A percentile compares a stretch with the other conserved stretches of the same genome.
phyloP scores from a whole-genome alignment of 2,888 invertebrate species.

The Stegana nigrithorax region DNA sequence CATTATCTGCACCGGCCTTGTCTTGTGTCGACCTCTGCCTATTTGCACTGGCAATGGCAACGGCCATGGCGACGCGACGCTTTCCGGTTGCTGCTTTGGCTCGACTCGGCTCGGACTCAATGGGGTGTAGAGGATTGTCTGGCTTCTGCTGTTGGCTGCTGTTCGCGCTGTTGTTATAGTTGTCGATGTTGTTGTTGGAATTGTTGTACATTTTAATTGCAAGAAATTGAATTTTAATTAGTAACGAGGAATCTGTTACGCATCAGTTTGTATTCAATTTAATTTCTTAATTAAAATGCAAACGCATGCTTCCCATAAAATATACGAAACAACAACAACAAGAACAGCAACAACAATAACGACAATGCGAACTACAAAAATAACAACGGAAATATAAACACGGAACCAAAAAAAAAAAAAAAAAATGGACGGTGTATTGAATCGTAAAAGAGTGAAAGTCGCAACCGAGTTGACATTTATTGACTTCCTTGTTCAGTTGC shows the following conservation, averaged over 20 bases:
- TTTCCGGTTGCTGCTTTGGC: no score
- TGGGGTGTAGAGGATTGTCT: not conserved
- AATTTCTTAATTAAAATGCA: constrained; percentile 63
- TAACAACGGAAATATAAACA: not conserved
- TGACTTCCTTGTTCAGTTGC: not conserved
- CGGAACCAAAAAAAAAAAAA: not conserved
- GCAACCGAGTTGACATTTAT: constrained; percentile 8
- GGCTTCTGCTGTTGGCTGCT: not conserved
- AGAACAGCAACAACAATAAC: not conserved
- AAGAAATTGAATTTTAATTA: constrained; percentile 61
- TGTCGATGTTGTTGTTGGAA: not conserved
- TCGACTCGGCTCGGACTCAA: no score
- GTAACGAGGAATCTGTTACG: constrained; percentile 61
- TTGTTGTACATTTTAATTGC: constrained; percentile 43
- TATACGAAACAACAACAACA: constrained; percentile 1
- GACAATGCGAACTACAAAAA: no score
- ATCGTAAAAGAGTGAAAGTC: not conserved
- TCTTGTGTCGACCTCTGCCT: no score
- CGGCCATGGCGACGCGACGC: no score
- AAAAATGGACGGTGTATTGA: not conserved
- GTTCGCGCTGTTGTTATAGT: not conserved
- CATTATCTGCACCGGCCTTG: no score
- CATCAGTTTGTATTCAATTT: constrained; percentile 61
- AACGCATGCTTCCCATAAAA: constrained; percentile 40
- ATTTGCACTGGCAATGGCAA: no score